Evolutionary conservation across 2,888 invertebrate genomes (phyloP).

Genomic region (Microchrysa polita): DNA sequence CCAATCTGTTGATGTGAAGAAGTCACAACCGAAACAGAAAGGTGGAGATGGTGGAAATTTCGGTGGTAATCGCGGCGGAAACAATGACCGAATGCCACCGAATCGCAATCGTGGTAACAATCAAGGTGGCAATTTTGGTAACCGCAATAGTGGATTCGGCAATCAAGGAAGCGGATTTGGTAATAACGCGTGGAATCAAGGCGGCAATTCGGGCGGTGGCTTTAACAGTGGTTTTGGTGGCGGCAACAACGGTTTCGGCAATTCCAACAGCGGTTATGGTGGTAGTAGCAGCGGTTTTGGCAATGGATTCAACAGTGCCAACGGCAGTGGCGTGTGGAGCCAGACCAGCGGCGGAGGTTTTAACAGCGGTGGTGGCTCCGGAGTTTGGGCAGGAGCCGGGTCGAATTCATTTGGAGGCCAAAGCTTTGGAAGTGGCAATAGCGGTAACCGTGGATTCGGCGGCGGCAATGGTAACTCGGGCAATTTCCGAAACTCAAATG

Average conservation of each 20-base stretch:
- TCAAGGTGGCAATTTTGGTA: constrained; percentile 56
- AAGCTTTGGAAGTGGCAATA: constrained; percentile 56
- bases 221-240: constrained; percentile 66
- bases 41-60: constrained; percentile 68
- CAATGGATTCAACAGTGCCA: constrained; percentile 64
- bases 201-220: neutral
- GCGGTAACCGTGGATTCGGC: constrained; percentile 44
- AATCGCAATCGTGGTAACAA: no score
- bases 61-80: constrained; percentile 60
- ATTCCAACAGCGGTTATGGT: constrained; percentile 52
- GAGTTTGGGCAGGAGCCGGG: no score
- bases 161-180: constrained; percentile 55
- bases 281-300: constrained; percentile 57
- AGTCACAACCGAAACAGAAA: constrained; percentile 84
- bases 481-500: no score
- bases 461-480: no score
- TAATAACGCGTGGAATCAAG: neutral
- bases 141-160: constrained; percentile 62
- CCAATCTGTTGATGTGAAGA: constrained; percentile 84
- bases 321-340: constrained; percentile 53
- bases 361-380: no score
- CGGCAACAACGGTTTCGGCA: constrained; percentile 64
- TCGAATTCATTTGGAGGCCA: constrained; percentile 61
- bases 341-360: no score
- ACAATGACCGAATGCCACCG: constrained; percentile 39